Conservation (phyloP, 2,113 vertebrate species). For the Danio rerio region DNA sequence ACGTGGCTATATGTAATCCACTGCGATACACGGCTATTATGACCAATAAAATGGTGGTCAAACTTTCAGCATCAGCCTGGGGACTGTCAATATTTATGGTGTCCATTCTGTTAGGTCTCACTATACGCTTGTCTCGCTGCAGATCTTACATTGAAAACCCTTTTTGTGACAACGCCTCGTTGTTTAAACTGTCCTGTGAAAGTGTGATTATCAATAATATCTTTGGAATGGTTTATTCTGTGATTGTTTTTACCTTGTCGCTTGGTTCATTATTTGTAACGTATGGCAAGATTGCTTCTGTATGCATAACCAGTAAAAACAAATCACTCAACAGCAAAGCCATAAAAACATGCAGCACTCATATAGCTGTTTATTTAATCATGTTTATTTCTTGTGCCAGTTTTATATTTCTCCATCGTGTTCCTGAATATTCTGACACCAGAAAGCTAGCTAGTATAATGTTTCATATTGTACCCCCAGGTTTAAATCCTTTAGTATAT, state of each 20-base stretch:
- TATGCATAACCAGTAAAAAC: constrained; percentile 55
- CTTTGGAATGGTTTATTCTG: constrained; percentile 58
- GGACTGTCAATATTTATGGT: not conserved
- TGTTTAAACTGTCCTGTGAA: constrained; percentile 67
- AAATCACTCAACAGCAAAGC: constrained; percentile 53
- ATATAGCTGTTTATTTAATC: constrained; percentile 62
- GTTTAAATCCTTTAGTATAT: constrained; percentile 62
- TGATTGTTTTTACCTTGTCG: constrained; percentile 53
- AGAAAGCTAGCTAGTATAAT: constrained; percentile 61
- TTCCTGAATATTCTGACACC: constrained; percentile 41
- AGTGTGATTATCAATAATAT: constrained; percentile 62
- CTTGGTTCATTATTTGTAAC: constrained; percentile 57
- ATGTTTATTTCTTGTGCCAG: constrained; percentile 40
- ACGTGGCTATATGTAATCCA: constrained; percentile 68
- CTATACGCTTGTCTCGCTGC: constrained; percentile 59
- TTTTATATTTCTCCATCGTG: constrained; percentile 56
- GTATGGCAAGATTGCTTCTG: constrained; percentile 60
- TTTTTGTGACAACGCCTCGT: constrained; percentile 66
- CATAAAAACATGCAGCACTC: constrained; percentile 64
- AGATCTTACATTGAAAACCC: constrained; percentile 53
- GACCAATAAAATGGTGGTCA: constrained; percentile 58
- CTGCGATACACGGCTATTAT: constrained; percentile 65
- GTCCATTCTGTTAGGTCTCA: constrained; percentile 56
- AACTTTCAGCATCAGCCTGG: constrained; percentile 63
- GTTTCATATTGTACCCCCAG: constrained; percentile 55